A percentile compares a stretch with the other conserved stretches of the same genome.
phyloP scores from a whole-genome alignment of 2,113 vertebrate genomes.

The Catharus fuscescens region DNA sequence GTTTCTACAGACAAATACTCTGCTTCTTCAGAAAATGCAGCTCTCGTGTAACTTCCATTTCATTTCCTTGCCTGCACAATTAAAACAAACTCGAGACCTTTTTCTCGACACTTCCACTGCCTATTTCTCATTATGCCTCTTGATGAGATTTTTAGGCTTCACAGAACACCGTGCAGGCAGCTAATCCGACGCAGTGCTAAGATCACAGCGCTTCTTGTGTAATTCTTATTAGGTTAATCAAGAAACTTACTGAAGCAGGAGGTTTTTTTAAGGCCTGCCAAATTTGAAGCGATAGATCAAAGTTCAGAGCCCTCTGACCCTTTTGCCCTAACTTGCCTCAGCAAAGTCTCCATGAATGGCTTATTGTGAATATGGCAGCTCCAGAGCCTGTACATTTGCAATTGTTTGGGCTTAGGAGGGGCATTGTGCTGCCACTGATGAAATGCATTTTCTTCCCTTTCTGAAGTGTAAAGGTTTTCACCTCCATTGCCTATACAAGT shows the following conservation, averaged over 20 bases:
- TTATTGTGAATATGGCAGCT: constrained; percentile 47
- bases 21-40: background rate
- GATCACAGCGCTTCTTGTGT: constrained; percentile 60
- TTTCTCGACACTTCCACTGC: background rate
- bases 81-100: constrained; percentile 45
- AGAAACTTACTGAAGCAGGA: constrained; percentile 72
- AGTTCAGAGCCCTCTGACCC: constrained; percentile 69
- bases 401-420: constrained; percentile 54
- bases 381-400: constrained; percentile 54
- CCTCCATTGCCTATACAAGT: constrained; percentile 29
- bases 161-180: constrained; percentile 28
- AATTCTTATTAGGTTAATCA: constrained; percentile 69
- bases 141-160: constrained; percentile 58
- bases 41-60: constrained; percentile 39
- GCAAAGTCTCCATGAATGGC: constrained; percentile 47
- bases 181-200: constrained; percentile 58
- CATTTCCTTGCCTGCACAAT: constrained; percentile 22
- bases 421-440: constrained; percentile 25
- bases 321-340: constrained; percentile 43
- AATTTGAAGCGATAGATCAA: constrained; percentile 66
- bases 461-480: constrained; percentile 30
- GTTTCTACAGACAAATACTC: background rate
- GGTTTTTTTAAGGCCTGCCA: constrained; percentile 57
- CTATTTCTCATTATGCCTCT: constrained; percentile 56
- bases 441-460: constrained; percentile 58